Evolutionary conservation across 2,888 invertebrate genomes (phyloP).

Genomic region (Drosophila neoperkinsi): DNA sequence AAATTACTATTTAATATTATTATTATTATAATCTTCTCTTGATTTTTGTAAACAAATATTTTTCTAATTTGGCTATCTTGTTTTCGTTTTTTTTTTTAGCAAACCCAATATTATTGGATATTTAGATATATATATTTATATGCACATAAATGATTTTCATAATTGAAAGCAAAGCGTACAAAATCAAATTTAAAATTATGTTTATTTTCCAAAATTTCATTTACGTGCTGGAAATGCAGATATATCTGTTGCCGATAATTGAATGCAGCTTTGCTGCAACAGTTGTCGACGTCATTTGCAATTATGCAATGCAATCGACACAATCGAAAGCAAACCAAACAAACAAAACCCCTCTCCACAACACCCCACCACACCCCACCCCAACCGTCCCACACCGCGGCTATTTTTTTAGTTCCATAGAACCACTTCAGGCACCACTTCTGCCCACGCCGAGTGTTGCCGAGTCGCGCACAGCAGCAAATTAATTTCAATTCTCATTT

Average conservation of each 20-base stretch:
- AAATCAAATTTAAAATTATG: neutral
- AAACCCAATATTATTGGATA: neutral
- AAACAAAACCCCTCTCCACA: neutral
- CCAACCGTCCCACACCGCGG: neutral
- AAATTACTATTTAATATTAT: neutral
- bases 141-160: too few species aligned
- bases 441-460: constrained; percentile 39
- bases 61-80: neutral
- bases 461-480: constrained; percentile 43
- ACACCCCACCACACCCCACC: neutral
- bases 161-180: neutral
- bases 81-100: neutral
- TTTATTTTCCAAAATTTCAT: neutral
- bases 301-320: constrained; percentile 69
- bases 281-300: constrained; percentile 64
- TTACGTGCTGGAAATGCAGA: neutral
- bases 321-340: constrained; percentile 18
- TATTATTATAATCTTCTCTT: neutral
- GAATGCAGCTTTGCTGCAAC: constrained; percentile 51
- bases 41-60: neutral
- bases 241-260: constrained; percentile 51
- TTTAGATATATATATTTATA: too few species aligned
- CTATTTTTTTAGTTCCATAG: neutral
- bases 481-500: constrained; percentile 78
- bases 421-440: constrained; percentile 13